A percentile compares a stretch with the other conserved stretches of the same genome.
Conservation (phyloP, 2,113 vertebrate species). For the Pyrgilauda ruficollis region DNA sequence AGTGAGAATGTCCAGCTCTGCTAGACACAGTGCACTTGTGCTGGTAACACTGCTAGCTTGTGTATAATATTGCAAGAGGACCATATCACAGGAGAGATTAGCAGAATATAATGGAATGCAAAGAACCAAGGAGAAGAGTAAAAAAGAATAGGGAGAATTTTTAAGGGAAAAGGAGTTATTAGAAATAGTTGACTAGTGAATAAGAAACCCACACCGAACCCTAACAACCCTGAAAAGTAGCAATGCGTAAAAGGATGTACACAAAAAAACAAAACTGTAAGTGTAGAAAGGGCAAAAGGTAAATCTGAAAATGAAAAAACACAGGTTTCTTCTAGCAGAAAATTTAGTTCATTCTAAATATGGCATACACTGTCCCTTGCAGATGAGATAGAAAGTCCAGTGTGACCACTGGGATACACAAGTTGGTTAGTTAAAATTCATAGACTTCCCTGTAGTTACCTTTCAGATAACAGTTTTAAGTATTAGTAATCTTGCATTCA, state of each 20-base stretch:
- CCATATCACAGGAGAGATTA: background rate
- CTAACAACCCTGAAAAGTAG: background rate
- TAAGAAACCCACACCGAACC: background rate
- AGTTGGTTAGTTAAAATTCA: background rate
- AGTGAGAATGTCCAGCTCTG: background rate
- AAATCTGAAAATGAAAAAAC: background rate
- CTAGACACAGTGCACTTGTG: background rate
- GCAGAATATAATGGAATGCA: background rate
- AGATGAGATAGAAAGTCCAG: background rate
- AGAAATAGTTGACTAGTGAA: background rate
- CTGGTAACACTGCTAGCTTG: background rate
- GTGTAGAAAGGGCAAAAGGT: background rate
- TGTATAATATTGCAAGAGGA: background rate
- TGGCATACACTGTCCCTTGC: background rate
- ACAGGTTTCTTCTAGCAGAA: background rate
- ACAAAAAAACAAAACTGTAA: background rate
- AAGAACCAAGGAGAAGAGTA: background rate
- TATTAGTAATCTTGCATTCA: background rate
- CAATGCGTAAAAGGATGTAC: background rate
- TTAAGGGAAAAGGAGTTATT: background rate
- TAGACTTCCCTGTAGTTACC: background rate
- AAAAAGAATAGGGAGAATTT: background rate
- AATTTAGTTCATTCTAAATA: background rate
- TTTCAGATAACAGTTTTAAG: background rate
- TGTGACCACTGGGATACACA: background rate